Percentiles rank a stretch among this genome's conserved stretches.
phyloP scores from a whole-genome alignment of 2,888 invertebrate species.

The Trissoscelio sp. region DNA sequence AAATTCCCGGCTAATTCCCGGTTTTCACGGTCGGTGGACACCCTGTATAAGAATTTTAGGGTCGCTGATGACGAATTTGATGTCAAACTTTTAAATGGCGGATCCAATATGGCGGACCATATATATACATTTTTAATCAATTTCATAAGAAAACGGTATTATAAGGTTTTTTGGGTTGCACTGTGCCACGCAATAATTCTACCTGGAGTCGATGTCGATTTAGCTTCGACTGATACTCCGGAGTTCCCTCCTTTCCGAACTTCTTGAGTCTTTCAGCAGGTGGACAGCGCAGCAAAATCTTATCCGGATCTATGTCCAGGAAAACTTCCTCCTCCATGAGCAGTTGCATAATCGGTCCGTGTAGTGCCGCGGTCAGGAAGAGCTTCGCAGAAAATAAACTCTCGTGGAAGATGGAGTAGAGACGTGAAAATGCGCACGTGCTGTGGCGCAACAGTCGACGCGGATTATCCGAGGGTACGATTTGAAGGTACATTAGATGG shows the following conservation, averaged over 20 bases:
- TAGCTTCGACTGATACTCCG: constrained; percentile 89
- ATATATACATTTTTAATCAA: too few species aligned
- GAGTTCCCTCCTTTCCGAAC: constrained; percentile 91
- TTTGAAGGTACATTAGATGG: constrained; percentile 89
- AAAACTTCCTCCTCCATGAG: constrained; percentile 96
- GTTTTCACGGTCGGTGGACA: too few species aligned
- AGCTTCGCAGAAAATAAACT: constrained; percentile 95
- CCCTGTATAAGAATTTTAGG: too few species aligned
- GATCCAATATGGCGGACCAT: too few species aligned
- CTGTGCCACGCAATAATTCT: too few species aligned
- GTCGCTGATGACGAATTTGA: too few species aligned
- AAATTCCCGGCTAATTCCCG: too few species aligned
- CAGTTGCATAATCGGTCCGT: constrained; percentile 95
- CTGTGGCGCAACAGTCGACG: constrained; percentile 91
- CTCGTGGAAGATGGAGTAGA: constrained; percentile 95
- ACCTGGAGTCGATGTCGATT: constrained; percentile 87
- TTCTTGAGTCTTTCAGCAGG: constrained; percentile 85
- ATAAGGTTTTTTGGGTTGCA: too few species aligned
- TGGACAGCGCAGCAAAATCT: constrained; percentile 88
- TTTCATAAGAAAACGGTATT: too few species aligned
- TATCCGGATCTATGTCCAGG: constrained; percentile 95
- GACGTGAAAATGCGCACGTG: constrained; percentile 92
- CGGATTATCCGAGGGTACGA: constrained; percentile 89
- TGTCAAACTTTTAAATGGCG: too few species aligned
- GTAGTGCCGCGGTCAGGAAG: constrained; percentile 95